Evolutionary conservation across 2,797 vertebrate genomes (phyloP).

Genomic region (Falco peregrinus): DNA sequence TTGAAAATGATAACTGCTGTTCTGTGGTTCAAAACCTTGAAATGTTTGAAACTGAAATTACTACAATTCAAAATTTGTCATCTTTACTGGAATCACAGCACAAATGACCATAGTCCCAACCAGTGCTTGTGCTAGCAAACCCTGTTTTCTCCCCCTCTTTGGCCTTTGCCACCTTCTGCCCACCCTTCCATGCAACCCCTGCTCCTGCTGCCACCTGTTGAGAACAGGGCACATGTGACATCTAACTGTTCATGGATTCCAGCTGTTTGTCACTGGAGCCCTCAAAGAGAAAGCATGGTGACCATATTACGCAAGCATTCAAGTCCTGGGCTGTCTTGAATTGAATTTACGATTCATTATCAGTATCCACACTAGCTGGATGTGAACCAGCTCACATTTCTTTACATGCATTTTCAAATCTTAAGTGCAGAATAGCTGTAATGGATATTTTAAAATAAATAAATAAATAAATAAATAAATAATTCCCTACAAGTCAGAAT

Average conservation of each 20-base stretch:
- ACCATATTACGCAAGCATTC: no score
- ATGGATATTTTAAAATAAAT: neutral
- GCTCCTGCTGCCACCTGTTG: neutral
- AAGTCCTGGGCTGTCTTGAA: neutral
- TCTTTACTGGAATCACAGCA: neutral
- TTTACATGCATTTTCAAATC: neutral
- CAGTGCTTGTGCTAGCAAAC: neutral
- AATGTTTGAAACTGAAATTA: neutral
- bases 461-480: neutral
- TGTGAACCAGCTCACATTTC: neutral
- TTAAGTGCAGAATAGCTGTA: neutral
- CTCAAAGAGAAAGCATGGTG: neutral
- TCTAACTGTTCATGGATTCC: neutral
- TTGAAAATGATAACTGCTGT: neutral
- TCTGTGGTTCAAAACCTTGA: neutral
- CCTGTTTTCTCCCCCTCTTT: neutral
- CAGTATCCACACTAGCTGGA: neutral
- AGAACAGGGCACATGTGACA: rapidly evolving
- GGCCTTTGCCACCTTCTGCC: neutral
- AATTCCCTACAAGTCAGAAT: neutral
- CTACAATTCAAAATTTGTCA: neutral
- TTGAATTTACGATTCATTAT: neutral
- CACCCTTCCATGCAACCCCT: neutral
- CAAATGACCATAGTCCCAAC: neutral
- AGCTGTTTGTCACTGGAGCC: neutral